Evolutionary conservation across 1,140 invertebrate species (phyloP), one percentile per base, ranked within the genome.

Genomic region (Wiebesia pumilae): DNA sequence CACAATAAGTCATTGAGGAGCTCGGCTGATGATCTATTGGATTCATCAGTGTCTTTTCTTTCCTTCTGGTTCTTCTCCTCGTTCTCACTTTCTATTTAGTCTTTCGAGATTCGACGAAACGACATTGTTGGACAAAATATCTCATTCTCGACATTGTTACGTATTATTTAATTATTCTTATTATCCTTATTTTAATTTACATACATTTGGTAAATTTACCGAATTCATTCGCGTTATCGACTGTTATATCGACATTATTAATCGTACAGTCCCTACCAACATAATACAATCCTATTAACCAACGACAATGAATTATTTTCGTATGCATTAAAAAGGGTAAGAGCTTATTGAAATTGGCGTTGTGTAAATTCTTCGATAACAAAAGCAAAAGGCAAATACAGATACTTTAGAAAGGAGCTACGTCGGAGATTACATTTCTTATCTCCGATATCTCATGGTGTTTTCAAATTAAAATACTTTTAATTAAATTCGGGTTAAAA

Each of bases 1-100:
- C n/a, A 40, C 38, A 62, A 67, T n/a, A 69, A 67, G 62, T 85
- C 79, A 80, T 85, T 80, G 83, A 85, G 47, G 7, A 80, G 78
- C 30, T 38, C 14, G 1, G 33, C 19, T n/a, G n/a, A 16, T 67
- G 54, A 81, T 80, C 77, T 85, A 67, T 73, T 71, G 14, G 65
- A 35, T 71, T 43, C 33, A 85, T 85, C 84, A 58, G 47, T 40
- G 62, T n/a, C 69, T 40, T 71, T 82, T 71, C n/a, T 71, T 58
- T 83, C 69, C 54, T 35, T 33, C 21, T 58, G n/a, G 9, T 38
- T 83, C 81, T 14, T 54, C 4, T n/a, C 4, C 47, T 83, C 81
- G 33, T 58, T 58, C 51, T 67, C 79, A 33, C 79, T 81, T 27
- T 80, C 30, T 78, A 54, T 3, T 30, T 58, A 58, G 7, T 21